These are phyloP conservation scores for Hippocampus zosterae DNA, from an alignment of 2,113 vertebrate genomes.

Conservation along the genomic window DNA sequence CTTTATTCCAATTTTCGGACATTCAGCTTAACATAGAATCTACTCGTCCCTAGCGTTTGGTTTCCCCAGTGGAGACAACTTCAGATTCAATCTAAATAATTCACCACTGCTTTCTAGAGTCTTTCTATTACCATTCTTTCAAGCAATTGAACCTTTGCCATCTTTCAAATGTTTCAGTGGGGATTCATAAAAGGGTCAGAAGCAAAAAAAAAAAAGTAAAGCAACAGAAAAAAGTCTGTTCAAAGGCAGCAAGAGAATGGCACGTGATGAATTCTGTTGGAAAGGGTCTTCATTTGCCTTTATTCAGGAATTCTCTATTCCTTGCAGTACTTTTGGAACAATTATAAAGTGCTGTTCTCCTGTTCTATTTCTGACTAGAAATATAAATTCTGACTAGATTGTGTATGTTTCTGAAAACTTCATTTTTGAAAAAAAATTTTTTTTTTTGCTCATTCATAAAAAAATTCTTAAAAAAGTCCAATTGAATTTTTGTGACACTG, in stretches of 20 bases:
- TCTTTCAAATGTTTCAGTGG: constrained; percentile 6
- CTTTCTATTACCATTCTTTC: background rate
- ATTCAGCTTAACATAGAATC: background rate
- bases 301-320: background rate
- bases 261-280: background rate
- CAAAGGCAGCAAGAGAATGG: background rate
- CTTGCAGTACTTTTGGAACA: background rate
- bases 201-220: background rate
- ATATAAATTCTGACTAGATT: no score
- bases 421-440: no score
- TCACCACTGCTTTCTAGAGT: background rate
- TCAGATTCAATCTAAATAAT: constrained; percentile 11
- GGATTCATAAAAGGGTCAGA: background rate
- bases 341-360: background rate
- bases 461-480: no score
- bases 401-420: no score
- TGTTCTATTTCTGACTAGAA: no score
- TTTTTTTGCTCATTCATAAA: no score
- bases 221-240: constrained; percentile 5
- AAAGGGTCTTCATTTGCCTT: background rate
- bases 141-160: constrained; percentile 6
- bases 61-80: constrained; percentile 5
- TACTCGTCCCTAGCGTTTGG: background rate
- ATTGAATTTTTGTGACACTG: no score
- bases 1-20: background rate